Conservation (phyloP, 2,113 vertebrate species). For the Scatophagus argus region DNA sequence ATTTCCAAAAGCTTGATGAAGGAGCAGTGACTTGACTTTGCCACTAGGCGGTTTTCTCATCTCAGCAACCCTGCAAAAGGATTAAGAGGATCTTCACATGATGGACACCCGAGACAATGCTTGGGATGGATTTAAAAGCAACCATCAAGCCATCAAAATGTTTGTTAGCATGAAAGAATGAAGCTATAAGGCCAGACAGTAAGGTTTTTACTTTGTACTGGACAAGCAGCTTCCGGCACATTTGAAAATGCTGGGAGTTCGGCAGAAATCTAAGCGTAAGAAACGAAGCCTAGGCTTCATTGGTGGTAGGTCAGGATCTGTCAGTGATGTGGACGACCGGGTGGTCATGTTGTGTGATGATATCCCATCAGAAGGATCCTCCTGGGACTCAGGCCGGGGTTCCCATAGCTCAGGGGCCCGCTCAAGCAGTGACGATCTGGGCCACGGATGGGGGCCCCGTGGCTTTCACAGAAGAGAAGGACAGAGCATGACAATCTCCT, state of each 20-base stretch:
- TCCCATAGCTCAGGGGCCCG: conserved; percentile 61
- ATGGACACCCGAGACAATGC: conserved; percentile 11
- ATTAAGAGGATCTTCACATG: conserved; percentile 29
- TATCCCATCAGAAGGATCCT: conserved; percentile 73
- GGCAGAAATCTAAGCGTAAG: conserved; percentile 73
- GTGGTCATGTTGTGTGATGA: conserved; percentile 87
- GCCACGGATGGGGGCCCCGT: conserved; percentile 34
- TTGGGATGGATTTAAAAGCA: conserved; percentile 27
- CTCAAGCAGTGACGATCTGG: conserved; percentile 61
- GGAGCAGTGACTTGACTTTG: conserved; percentile 8
- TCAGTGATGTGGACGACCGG: conserved; percentile 54
- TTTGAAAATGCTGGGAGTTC: conserved; percentile 69
- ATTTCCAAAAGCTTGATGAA: not conserved
- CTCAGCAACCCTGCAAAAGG: conserved; percentile 6
- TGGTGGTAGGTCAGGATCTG: conserved; percentile 9
- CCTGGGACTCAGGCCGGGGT: conserved; percentile 64
- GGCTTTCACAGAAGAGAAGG: conserved; percentile 40
- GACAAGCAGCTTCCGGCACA: not conserved
- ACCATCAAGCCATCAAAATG: not conserved
- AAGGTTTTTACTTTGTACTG: not conserved
- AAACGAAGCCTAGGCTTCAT: conserved; percentile 52
- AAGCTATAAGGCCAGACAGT: not conserved
- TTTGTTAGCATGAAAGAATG: not conserved
- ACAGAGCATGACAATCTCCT: conserved; percentile 13
- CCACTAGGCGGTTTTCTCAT: conserved; percentile 28